These are phyloP conservation scores for Caenorhabditis sinica DNA, from an alignment of 2,888 invertebrate species.

Conservation along the genomic window DNA sequence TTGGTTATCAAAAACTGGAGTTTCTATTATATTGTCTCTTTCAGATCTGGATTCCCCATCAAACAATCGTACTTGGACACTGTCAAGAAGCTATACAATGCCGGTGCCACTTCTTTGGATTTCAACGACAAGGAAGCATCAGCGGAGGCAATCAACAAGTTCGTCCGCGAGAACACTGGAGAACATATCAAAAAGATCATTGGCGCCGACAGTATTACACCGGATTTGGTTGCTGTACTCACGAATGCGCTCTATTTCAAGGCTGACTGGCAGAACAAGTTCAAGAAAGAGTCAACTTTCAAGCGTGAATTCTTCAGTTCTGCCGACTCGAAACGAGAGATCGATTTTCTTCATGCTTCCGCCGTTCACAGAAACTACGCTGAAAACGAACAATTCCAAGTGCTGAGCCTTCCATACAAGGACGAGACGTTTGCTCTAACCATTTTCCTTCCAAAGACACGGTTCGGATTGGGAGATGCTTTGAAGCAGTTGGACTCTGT, in stretches of 20 bases:
- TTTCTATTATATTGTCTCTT: not conserved
- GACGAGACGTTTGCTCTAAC: slow-evolving; percentile 67
- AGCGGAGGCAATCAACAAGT: slow-evolving; percentile 88
- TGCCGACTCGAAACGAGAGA: slow-evolving; percentile 83
- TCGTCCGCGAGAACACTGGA: slow-evolving; percentile 91
- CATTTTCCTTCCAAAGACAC: slow-evolving; percentile 77
- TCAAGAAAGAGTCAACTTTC: slow-evolving; percentile 87
- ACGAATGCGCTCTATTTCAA: slow-evolving; percentile 86
- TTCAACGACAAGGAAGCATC: slow-evolving; percentile 84
- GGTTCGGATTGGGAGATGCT: slow-evolving; percentile 72
- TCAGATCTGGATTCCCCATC: slow-evolving; percentile 56
- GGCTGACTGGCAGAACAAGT: slow-evolving; percentile 85
- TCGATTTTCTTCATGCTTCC: slow-evolving; percentile 89
- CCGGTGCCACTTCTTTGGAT: slow-evolving; percentile 68
- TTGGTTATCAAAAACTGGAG: no score
- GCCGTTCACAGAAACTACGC: slow-evolving; percentile 87
- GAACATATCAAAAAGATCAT: slow-evolving; percentile 91
- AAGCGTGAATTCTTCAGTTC: slow-evolving; percentile 87
- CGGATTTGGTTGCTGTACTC: slow-evolving; percentile 83
- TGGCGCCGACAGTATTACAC: slow-evolving; percentile 84
- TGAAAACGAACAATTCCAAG: slow-evolving; percentile 65
- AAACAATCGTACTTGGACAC: slow-evolving; percentile 60
- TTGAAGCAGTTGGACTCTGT: slow-evolving; percentile 53
- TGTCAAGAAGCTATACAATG: slow-evolving; percentile 59
- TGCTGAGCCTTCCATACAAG: slow-evolving; percentile 74